phyloP scores from a whole-genome alignment of 30 jellyfish, hydroid and myxozoan genomes.

The Clytia hemisphaerica region DNA sequence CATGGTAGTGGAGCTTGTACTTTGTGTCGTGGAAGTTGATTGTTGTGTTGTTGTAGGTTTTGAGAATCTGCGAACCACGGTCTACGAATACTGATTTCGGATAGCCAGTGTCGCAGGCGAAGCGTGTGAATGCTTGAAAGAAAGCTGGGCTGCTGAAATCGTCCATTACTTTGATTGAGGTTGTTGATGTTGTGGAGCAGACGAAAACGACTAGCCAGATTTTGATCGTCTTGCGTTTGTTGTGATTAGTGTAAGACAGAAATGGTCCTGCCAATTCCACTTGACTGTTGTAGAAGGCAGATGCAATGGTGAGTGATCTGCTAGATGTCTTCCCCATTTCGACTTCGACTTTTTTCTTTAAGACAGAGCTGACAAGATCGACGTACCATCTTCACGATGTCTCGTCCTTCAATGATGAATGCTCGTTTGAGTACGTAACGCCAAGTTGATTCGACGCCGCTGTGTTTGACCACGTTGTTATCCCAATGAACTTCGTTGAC shows the following conservation, averaged over 20 bases:
- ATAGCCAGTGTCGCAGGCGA: background rate
- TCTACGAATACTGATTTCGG: background rate
- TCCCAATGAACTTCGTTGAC: no score
- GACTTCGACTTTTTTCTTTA: no score
- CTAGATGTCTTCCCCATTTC: no score
- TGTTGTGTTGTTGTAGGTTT: background rate
- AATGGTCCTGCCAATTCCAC: conserved; percentile 6
- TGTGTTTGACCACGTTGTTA: no score
- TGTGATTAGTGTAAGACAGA: background rate
- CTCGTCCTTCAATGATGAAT: no score
- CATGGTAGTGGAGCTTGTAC: background rate
- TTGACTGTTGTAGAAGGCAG: background rate
- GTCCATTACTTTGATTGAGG: conserved; percentile 9
- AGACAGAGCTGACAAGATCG: no score
- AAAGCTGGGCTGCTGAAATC: background rate
- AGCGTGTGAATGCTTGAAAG: conserved; percentile 13
- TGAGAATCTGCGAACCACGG: background rate
- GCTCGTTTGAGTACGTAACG: no score
- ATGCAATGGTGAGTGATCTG: background rate
- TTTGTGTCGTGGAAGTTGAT: background rate
- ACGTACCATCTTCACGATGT: no score
- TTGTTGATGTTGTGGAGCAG: background rate
- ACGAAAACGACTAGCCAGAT: conserved; percentile 2
- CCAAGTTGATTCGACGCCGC: no score
- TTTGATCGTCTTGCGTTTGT: conserved; percentile 12